Conservation (phyloP, 2,888 invertebrate genomes). For the Ichneumoninae sp. region DNA sequence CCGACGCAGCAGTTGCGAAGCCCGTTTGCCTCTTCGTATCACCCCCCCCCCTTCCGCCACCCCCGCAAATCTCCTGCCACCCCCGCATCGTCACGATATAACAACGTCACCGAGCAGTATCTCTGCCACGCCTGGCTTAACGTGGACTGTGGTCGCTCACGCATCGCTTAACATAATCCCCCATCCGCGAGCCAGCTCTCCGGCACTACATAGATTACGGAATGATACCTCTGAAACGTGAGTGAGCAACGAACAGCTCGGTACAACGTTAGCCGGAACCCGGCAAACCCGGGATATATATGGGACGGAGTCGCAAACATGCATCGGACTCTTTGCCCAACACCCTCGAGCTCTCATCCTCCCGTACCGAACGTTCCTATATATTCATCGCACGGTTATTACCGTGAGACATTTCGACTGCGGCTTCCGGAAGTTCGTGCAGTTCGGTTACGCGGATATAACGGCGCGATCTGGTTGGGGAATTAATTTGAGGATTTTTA, state of each 20-base stretch:
- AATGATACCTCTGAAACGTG: slow-evolving; percentile 77
- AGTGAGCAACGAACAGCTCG: slow-evolving; percentile 49
- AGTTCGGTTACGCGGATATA: neutral
- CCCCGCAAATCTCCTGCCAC: slow-evolving; percentile 7
- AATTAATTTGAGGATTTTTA: neutral
- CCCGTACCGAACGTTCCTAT: neutral
- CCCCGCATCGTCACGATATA: slow-evolving; percentile 67
- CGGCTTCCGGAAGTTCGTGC: neutral
- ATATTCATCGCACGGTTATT: slow-evolving; percentile 8
- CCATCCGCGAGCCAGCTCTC: slow-evolving; percentile 68
- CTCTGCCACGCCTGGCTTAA: slow-evolving; percentile 82
- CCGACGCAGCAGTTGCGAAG: slow-evolving; percentile 10
- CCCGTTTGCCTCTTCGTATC: neutral
- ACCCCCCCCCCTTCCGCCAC: slow-evolving; percentile 6
- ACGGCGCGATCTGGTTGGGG: neutral
- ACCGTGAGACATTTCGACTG: slow-evolving; percentile 14
- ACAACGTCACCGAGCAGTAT: slow-evolving; percentile 82
- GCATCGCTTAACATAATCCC: slow-evolving; percentile 83
- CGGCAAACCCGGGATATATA: neutral
- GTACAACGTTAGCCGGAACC: slow-evolving; percentile 9
- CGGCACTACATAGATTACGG: slow-evolving; percentile 77
- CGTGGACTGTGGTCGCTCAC: slow-evolving; percentile 82
- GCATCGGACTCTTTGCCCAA: neutral
- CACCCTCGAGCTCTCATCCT: neutral
- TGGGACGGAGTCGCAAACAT: neutral